Base-by-base conservation (phyloP, 2,797 vertebrate genomes). In the Gastrophryne carolinensis region DNA sequence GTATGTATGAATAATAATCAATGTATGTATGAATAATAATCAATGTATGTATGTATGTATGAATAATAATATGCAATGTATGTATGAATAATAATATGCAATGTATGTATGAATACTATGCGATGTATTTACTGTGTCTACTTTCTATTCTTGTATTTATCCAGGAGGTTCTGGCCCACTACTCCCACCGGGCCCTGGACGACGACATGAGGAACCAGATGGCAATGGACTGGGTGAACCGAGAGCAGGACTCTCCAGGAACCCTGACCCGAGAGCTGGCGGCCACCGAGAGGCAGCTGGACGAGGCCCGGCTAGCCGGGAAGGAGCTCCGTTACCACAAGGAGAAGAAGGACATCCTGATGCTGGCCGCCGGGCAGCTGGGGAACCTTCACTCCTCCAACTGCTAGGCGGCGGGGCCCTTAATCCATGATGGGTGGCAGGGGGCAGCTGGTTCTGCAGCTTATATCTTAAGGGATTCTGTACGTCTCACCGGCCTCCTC, bases 151-250 rank as follows among this genome's bases (percentile, higher is more conserved):
- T 44, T 44, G 2, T 17, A 41, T 21, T 27, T 34, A 0, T 0
- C 17, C 83, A 99, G 97, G 97, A 99, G 72, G 97, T 99, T 64
- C 86, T 99, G 88, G 96, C 97, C 82, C 97, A 99, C 89, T 99
- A 99, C 75, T 99, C 97, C 4, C 96, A 98, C 88, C 94, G 97
- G 0, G 95, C 97, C 0, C 89, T 98, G 85, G 97, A 99, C 0
- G 97, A 99, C 0, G 97, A 99, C 81, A 98, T 99, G 87, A 88
- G 97, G 50, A 95, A 91, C 52, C 97, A 98, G 90, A 99, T 99
- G 97, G 96, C 95, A 0, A 90, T 94, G 24, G 97, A 99, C 87
- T 99, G 97, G 97, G 96, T 95, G 85, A 96, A 92, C 87, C 90
- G 97, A 24, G 97, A 98, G 79, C 97, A 97, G 85, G 88, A 81